phyloP scores from a whole-genome alignment of 2,797 vertebrate species.

The Peromyscus melanophrys region DNA sequence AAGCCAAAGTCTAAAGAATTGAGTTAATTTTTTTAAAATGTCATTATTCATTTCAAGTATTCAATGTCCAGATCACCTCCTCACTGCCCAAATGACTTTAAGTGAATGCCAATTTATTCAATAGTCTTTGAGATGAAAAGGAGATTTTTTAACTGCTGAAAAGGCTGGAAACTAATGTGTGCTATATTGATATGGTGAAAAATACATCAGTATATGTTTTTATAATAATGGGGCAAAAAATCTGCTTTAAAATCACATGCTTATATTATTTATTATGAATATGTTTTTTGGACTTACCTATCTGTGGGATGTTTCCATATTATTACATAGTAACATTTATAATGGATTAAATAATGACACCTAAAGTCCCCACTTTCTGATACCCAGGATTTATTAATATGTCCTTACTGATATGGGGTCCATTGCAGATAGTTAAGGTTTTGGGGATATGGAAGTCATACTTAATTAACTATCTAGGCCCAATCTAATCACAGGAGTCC shows the following conservation, averaged over 20 bases:
- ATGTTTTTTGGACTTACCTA: no score
- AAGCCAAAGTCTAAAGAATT: neutral
- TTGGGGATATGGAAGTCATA: neutral
- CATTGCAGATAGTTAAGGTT: neutral
- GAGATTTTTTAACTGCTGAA: neutral
- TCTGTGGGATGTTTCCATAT: neutral
- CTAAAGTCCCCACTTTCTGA: neutral
- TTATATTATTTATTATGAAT: neutral
- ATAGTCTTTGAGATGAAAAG: neutral
- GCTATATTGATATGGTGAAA: neutral
- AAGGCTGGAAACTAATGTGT: neutral
- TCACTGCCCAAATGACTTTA: neutral
- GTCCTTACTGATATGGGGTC: neutral
- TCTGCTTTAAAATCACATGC: neutral
- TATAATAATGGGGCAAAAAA: neutral
- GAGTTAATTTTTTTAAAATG: neutral
- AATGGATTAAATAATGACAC: neutral
- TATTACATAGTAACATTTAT: neutral
- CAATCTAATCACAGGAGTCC: neutral
- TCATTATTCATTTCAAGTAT: neutral
- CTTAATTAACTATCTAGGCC: neutral
- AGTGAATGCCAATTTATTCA: neutral
- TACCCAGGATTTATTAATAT: neutral
- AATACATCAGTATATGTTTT: neutral
- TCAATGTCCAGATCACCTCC: neutral